Base-by-base conservation (phyloP, 2,888 invertebrate species). In the Dermolepida albohirtum region DNA sequence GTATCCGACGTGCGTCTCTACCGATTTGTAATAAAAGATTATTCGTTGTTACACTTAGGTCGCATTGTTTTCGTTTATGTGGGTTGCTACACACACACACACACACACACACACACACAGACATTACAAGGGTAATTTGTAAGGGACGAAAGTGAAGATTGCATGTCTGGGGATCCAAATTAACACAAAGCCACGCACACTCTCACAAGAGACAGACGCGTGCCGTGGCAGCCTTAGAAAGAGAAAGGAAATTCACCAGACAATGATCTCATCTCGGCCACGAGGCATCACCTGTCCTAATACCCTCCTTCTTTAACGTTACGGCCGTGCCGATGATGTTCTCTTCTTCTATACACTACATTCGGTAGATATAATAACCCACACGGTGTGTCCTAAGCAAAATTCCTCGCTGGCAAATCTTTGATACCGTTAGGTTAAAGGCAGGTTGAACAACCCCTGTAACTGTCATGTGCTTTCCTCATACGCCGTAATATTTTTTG, bases 361-460 rank as follows among this genome's bases (percentile, higher is more conserved):
- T 59, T 44, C 41, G 59, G 59, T 27, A 29, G 29, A 59, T 59
- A 59, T 59, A 59, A 59, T 44, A 59, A 44, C 44, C 27, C 59
- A 10, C 44, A 43, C 59, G 17, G 44, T 59, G 41, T 40, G 59
- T 59, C 59, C 44, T 59, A 59, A n/a, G 59, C 59, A 44, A 59
- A 59, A 59, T 59, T 59, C 59, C 71, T 68, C 74, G 72, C 77
- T 77, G 76, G 78, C 78, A 76, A 79, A 78, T 77, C 77, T 76
- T 74, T 63, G 72, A 74, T 79, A 75, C 79, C 79, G 80, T 80
- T 80, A 80, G 76, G 76, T 74, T 73, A 74, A 34, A 68, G 59
- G 74, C 77, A 81, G 77, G 80, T 80, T 81, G 79, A 80, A 80
- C 80, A 81, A 81, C 80, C 80, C 80, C 76, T 78, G 73, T 68